Evolutionary conservation across 2,888 invertebrate genomes (phyloP).

Genomic region (Limnephilus lunatus): DNA sequence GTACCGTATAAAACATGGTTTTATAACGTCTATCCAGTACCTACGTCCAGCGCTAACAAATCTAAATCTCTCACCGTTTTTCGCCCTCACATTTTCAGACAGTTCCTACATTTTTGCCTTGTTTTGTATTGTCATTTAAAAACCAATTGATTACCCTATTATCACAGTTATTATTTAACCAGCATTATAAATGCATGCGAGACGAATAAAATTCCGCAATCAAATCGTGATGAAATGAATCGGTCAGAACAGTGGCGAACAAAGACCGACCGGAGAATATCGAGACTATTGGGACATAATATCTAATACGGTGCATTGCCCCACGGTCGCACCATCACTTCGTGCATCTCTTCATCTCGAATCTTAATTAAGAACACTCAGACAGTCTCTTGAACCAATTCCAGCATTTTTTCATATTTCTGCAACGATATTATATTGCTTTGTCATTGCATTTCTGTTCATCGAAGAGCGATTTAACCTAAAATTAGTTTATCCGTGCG

Average conservation of each 20-base stretch:
- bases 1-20: neutral
- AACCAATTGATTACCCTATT: neutral
- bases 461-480: neutral
- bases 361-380: conserved; percentile 3
- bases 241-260: conserved; percentile 6
- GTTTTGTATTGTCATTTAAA: neutral
- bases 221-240: neutral
- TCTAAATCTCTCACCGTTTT: neutral
- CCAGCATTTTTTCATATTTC: neutral
- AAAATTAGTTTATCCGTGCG: neutral
- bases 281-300: conserved; percentile 31
- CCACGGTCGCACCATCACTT: neutral
- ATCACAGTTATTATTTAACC: neutral
- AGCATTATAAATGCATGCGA: neutral
- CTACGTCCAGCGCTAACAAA: neutral
- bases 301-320: conserved; percentile 7
- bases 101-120: neutral
- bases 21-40: neutral
- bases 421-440: neutral
- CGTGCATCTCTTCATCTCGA: neutral
- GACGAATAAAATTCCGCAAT: conserved; percentile 3
- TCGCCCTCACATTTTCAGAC: neutral
- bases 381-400: neutral
- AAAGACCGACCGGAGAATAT: neutral
- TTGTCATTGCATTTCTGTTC: neutral